Evolutionary conservation across 2,113 vertebrate species (phyloP), one percentile per base, ranked within the genome.

Genomic region (Hippopotamus amphibius): DNA sequence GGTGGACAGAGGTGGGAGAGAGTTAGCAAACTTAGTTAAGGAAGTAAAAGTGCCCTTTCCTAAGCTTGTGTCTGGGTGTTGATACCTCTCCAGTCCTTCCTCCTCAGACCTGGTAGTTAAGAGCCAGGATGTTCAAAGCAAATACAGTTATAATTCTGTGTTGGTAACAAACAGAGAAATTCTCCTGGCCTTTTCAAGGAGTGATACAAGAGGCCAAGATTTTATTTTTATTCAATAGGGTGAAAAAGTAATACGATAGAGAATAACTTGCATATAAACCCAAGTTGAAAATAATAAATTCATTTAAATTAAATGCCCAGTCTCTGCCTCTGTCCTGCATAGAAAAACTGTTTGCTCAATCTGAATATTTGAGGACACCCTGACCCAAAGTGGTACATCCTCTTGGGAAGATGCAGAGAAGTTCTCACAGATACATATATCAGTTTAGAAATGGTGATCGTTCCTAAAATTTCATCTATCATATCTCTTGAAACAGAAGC

Each of bases 221-320:
- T 66, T 55, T 88, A 19, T 66, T 93, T 97, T 43, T 57, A 57
- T 7, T 19, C 30, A 57, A 50, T 2, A 48, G 19, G 82, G 28
- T 79, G 53, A 30, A 15, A 82, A 95, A 87, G 16, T 65, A 83
- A 82, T 43, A 71, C 57, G 33, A 61, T 3, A 22, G 46, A 46
- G 28, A n/a, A 1, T 88, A 68, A 48, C 15, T 8, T 88, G 7
- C n/a, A 88, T 46, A 80, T 61, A 91, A 88, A 95, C 28, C 69
- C 48, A 55, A 85, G 59, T 91, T 65, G 13, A 50, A 93, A 91
- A 83, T n/a, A 76, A 81, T 71, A 61, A 93, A 76, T 81, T 81
- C 14, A 91, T 43, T 6, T 93, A 82, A 81, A 80, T 37, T 81
- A 48, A 77, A 50, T n/a, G 17, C 15, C 16, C 26, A 41, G 26